These are phyloP conservation scores for Stratiolaelaps scimitus DNA, from an alignment of 1,140 invertebrate genomes.

Conservation along the genomic window DNA sequence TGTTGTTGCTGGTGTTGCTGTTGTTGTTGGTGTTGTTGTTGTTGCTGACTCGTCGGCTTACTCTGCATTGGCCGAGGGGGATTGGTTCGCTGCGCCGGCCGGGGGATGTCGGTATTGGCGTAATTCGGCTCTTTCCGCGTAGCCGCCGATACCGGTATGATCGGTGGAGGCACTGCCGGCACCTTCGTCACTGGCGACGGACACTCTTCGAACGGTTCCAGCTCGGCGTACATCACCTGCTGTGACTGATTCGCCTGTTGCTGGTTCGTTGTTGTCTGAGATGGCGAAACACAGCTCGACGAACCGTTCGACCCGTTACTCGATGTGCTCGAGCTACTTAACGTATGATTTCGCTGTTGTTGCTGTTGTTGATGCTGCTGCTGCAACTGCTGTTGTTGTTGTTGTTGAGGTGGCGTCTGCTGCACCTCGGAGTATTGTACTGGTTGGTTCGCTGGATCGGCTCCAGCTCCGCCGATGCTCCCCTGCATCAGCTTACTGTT, in stretches of 20 bases:
- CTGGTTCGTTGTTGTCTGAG: neutral
- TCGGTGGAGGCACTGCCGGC: conserved; percentile 33
- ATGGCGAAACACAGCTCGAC: conserved; percentile 3
- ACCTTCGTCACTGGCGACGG: neutral
- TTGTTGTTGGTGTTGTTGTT: too few relatives aligned
- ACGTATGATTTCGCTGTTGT: neutral
- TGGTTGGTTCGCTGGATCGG: neutral
- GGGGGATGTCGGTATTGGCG: conserved; percentile 47
- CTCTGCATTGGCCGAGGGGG: conserved; percentile 28
- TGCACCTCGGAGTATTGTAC: conserved; percentile 27
- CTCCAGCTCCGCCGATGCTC: neutral
- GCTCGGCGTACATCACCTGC: conserved; percentile 27
- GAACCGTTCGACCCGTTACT: conserved; percentile 6
- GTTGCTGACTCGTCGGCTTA: too few relatives aligned
- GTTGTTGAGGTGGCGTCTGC: neutral
- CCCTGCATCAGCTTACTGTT: too few relatives aligned
- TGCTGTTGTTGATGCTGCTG: neutral
- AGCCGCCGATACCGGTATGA: conserved; percentile 32
- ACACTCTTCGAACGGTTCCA: conserved; percentile 1
- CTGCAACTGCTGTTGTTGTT: neutral
- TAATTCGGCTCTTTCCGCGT: conserved; percentile 47
- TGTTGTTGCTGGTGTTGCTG: too few relatives aligned
- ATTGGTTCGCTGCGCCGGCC: conserved; percentile 29
- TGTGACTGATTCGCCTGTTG: conserved; percentile 30
- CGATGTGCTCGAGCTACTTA: neutral